phyloP scores from a whole-genome alignment of 1,140 invertebrate species.

The Pomacea maculata region DNA sequence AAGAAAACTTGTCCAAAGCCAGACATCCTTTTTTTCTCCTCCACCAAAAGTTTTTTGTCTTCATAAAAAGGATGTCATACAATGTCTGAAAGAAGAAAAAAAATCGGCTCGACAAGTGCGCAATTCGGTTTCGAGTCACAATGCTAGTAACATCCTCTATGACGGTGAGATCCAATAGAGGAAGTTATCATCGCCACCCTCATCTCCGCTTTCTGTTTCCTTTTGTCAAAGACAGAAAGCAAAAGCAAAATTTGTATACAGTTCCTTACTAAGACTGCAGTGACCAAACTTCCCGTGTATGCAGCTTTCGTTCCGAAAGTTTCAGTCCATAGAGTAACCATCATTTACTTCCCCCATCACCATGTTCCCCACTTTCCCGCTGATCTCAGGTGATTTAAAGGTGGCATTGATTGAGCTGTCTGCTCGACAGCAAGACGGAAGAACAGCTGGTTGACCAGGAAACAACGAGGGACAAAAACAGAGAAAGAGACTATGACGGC shows the following conservation, averaged over 20 bases:
- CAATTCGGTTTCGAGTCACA: neutral
- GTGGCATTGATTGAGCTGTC: neutral
- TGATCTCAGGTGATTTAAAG: neutral
- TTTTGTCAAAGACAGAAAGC: neutral
- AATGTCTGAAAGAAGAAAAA: no score
- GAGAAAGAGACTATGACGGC: constrained; percentile 4
- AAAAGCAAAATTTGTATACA: neutral
- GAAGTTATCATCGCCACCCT: neutral
- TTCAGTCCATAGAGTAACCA: no score
- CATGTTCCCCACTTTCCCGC: neutral
- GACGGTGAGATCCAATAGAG: neutral
- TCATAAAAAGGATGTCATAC: no score
- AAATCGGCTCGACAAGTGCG: neutral
- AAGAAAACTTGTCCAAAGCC: no score
- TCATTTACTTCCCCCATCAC: no score
- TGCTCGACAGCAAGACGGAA: neutral
- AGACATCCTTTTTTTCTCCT: no score
- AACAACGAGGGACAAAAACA: neutral
- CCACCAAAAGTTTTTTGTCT: no score
- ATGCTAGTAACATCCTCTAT: neutral
- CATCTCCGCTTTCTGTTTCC: neutral
- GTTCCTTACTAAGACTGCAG: neutral
- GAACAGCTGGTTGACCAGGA: no score
- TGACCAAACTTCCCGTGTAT: neutral
- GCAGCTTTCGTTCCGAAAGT: neutral